Evolutionary conservation across 1,140 invertebrate species (phyloP).

Genomic region (Trichogramma pretiosum): DNA sequence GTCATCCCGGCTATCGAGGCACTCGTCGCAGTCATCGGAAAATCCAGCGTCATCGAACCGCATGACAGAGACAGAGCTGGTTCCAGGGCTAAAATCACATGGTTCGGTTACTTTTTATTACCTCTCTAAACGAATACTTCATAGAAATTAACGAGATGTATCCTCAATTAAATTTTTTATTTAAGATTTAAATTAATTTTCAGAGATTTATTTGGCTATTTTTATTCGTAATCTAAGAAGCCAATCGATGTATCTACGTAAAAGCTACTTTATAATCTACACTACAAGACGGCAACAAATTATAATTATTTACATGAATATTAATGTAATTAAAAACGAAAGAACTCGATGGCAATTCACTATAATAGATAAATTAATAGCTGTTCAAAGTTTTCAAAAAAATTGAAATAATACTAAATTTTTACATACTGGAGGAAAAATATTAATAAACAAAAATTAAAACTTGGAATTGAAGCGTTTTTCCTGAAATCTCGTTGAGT

Average conservation of each 20-base stretch:
- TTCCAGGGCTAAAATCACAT: constrained; percentile 37
- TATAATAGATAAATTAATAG: constrained; percentile 17
- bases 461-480: constrained; percentile 23
- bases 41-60: constrained; percentile 54
- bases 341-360: constrained; percentile 14
- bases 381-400: constrained; percentile 5
- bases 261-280: constrained; percentile 32
- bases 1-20: constrained; percentile 43
- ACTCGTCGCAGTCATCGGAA: constrained; percentile 48
- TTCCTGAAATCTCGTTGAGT: too few species aligned
- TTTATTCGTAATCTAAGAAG: constrained; percentile 1
- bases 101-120: too few species aligned
- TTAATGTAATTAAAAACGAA: constrained; percentile 22
- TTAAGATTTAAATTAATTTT: too few species aligned
- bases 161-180: neutral
- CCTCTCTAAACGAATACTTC: too few species aligned
- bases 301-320: constrained; percentile 18
- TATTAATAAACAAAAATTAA: constrained; percentile 5
- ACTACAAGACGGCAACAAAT: constrained; percentile 32
- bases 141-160: too few species aligned
- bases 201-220: too few species aligned
- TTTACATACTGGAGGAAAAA: constrained; percentile 8
- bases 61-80: constrained; percentile 52
- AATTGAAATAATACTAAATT: constrained; percentile 2
- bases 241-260: constrained; percentile 27